These are phyloP conservation scores for Sorex fumeus DNA, from an alignment of 2,113 vertebrate species.

Conservation along the genomic window DNA sequence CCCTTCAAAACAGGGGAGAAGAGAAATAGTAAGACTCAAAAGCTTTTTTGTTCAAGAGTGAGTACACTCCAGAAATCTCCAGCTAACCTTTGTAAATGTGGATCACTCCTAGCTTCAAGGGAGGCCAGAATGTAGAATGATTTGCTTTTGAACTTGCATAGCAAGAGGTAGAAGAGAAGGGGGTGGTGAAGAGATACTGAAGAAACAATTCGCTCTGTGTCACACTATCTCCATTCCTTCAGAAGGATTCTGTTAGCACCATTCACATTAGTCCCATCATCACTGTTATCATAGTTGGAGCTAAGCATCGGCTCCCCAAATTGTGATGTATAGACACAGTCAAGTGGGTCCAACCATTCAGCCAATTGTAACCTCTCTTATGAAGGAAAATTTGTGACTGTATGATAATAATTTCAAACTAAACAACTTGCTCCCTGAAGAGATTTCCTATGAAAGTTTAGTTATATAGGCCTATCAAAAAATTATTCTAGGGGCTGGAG, in stretches of 20 bases:
- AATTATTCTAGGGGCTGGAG: neutral
- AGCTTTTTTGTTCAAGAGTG: neutral
- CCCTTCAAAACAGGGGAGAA: neutral
- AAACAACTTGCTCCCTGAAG: constrained; percentile 1
- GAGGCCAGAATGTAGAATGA: neutral
- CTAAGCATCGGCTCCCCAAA: neutral
- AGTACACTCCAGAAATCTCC: neutral
- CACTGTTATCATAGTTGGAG: neutral
- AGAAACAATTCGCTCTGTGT: too few relatives aligned
- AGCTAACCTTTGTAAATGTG: neutral
- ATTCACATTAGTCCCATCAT: neutral
- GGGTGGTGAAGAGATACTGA: neutral
- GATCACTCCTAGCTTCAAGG: neutral
- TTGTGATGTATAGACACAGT: neutral
- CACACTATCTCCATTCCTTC: neutral
- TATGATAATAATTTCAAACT: constrained; percentile 40
- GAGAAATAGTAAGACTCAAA: neutral
- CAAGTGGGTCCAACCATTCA: neutral
- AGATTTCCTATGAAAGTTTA: constrained; percentile 41
- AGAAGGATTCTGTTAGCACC: neutral
- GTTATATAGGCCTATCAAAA: neutral
- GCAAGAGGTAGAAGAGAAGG: neutral
- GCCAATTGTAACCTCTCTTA: neutral
- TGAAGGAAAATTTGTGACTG: neutral
- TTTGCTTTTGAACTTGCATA: neutral